A percentile compares a stretch with the other conserved stretches of the same genome.
Evolutionary conservation across 2,797 vertebrate species (phyloP).

Genomic region (Trematomus bernacchii): DNA sequence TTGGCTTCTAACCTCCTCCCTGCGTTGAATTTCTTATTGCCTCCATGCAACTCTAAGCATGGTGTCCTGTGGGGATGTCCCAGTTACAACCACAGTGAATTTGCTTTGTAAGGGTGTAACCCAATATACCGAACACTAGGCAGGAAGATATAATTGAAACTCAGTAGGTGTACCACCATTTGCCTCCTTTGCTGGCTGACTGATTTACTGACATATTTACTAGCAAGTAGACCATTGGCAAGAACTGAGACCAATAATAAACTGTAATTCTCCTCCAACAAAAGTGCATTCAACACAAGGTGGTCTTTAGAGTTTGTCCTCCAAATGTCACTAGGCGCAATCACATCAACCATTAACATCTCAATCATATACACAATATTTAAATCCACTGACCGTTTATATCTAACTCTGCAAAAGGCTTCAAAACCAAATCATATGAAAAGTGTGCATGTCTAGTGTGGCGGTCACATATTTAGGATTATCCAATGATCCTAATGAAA

Average conservation of each 20-base stretch:
- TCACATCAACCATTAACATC: not conserved
- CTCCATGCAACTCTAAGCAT: constrained; percentile 61
- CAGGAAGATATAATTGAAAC: constrained; percentile 20
- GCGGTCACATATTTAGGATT: not conserved
- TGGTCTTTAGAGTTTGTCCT: not conserved
- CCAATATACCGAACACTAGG: constrained; percentile 37
- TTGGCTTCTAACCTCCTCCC: constrained; percentile 41
- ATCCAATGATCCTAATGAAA: not conserved
- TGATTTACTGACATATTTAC: constrained; percentile 40
- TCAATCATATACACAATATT: constrained; percentile 14
- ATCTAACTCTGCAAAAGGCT: not conserved
- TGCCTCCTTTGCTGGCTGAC: constrained; percentile 26
- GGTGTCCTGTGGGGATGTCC: constrained; percentile 72
- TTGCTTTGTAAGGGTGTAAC: constrained; percentile 24
- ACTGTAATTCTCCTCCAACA: constrained; percentile 36
- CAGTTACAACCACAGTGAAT: constrained; percentile 60
- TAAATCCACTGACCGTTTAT: not conserved
- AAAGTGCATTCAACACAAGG: constrained; percentile 15
- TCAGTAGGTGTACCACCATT: constrained; percentile 30
- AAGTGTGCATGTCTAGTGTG: not conserved
- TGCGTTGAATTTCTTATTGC: constrained; percentile 56
- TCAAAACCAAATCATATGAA: constrained; percentile 5
- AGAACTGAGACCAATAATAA: constrained; percentile 26
- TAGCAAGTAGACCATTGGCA: constrained; percentile 22
- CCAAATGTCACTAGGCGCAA: not conserved